A percentile compares a stretch with the other conserved stretches of the same genome.
phyloP scores from a whole-genome alignment of 2,797 vertebrate species.

The Pterois miles region DNA sequence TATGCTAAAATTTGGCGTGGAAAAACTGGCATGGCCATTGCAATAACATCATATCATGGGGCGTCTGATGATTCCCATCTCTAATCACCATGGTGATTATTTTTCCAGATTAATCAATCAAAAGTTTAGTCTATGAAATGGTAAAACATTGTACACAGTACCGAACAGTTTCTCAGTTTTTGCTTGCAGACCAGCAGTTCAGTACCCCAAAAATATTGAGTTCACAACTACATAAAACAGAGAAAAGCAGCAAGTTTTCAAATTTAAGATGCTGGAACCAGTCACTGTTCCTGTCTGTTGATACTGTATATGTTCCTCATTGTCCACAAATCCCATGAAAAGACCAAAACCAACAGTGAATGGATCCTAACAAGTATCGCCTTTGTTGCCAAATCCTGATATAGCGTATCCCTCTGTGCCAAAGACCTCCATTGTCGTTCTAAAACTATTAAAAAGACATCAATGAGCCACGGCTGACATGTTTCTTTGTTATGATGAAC shows the following conservation, averaged over 20 bases:
- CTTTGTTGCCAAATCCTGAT: not conserved
- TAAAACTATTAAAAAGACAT: conserved; percentile 8
- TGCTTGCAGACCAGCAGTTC: not conserved
- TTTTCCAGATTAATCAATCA: not conserved
- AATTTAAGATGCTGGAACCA: not conserved
- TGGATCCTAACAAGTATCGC: not conserved
- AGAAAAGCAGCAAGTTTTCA: not conserved
- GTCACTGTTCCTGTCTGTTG: not conserved
- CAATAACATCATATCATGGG: too few relatives aligned
- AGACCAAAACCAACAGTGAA: not conserved
- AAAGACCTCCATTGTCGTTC: not conserved
- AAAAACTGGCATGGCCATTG: too few relatives aligned
- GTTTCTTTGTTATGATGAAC: not conserved
- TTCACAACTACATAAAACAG: not conserved
- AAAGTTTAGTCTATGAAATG: not conserved
- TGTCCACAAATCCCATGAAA: conserved; percentile 10
- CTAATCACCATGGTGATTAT: too few relatives aligned
- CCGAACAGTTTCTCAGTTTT: not conserved
- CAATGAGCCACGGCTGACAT: not conserved
- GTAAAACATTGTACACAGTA: not conserved
- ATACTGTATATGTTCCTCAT: not conserved
- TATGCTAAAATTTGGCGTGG: too few relatives aligned
- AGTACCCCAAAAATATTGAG: not conserved
- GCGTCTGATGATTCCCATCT: too few relatives aligned
- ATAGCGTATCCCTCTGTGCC: not conserved